Percentiles rank a stretch among this genome's conserved stretches.
Evolutionary conservation across 2,797 vertebrate species (phyloP).

Genomic region (Perodicticus potto): DNA sequence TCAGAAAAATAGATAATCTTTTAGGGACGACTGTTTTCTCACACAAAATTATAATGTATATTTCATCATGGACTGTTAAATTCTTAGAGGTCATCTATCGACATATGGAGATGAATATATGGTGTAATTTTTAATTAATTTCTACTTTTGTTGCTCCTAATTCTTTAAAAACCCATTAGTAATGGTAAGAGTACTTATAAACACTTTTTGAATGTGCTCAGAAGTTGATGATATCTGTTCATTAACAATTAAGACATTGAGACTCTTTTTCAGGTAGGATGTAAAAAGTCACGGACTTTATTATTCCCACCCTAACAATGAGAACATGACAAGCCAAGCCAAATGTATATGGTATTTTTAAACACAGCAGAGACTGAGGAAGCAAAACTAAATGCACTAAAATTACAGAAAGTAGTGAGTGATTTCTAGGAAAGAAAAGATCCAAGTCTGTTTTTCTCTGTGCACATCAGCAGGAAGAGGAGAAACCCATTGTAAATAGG

Average conservation of each 20-base stretch:
- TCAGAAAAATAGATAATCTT: not conserved
- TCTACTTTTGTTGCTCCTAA: not conserved
- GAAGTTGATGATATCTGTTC: not conserved
- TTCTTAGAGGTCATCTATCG: not conserved
- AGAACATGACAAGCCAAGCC: not conserved
- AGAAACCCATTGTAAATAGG: not conserved
- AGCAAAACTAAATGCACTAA: not conserved
- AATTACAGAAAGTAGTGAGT: not conserved
- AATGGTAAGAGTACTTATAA: not conserved
- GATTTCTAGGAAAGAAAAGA: not conserved
- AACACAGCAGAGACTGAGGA: not conserved
- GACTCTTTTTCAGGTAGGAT: not conserved
- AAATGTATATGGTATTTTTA: not conserved
- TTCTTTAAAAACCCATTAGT: not conserved
- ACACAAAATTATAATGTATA: not conserved
- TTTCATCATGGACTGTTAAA: not conserved
- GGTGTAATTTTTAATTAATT: not conserved
- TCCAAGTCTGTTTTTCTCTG: not conserved
- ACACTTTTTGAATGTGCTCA: not conserved
- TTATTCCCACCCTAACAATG: not conserved
- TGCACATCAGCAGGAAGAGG: not conserved
- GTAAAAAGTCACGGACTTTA: not conserved
- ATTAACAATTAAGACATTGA: not conserved
- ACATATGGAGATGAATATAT: not conserved
- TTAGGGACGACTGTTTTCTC: not conserved